Conservation (phyloP, 2,888 invertebrate species). For the Blastobasis adustella region DNA sequence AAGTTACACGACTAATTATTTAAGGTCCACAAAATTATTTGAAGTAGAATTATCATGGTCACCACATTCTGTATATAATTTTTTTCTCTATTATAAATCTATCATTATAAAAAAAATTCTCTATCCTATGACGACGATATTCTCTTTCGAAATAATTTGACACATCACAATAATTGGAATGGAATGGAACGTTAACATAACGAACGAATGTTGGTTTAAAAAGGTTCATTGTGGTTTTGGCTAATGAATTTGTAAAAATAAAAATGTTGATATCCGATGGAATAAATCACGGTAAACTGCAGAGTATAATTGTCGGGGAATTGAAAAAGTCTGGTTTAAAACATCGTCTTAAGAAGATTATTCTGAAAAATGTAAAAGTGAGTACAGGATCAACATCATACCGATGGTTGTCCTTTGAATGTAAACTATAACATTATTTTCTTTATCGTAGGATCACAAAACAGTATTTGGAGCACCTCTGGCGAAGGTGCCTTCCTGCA, state of each 20-base stretch:
- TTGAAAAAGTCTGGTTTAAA: slow-evolving; percentile 82
- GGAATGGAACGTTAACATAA: slow-evolving; percentile 3
- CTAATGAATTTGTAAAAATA: slow-evolving; percentile 20
- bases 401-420: not conserved
- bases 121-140: too few species aligned
- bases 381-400: slow-evolving; percentile 18
- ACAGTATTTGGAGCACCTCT: slow-evolving; percentile 67
- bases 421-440: slow-evolving; percentile 2
- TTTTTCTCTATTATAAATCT: too few species aligned
- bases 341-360: slow-evolving; percentile 79
- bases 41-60: too few species aligned
- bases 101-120: too few species aligned
- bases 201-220: slow-evolving; percentile 44
- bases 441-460: slow-evolving; percentile 52
- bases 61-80: too few species aligned
- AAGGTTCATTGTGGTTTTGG: slow-evolving; percentile 9
- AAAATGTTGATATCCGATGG: slow-evolving; percentile 70
- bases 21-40: too few species aligned
- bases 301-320: slow-evolving; percentile 77
- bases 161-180: not conserved
- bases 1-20: too few species aligned
- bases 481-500: slow-evolving; percentile 61
- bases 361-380: slow-evolving; percentile 71
- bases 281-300: slow-evolving; percentile 64
- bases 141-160: too few species aligned